These are phyloP conservation scores for Mamestra brassicae DNA, from an alignment of 2,888 invertebrate genomes.

Conservation along the genomic window DNA sequence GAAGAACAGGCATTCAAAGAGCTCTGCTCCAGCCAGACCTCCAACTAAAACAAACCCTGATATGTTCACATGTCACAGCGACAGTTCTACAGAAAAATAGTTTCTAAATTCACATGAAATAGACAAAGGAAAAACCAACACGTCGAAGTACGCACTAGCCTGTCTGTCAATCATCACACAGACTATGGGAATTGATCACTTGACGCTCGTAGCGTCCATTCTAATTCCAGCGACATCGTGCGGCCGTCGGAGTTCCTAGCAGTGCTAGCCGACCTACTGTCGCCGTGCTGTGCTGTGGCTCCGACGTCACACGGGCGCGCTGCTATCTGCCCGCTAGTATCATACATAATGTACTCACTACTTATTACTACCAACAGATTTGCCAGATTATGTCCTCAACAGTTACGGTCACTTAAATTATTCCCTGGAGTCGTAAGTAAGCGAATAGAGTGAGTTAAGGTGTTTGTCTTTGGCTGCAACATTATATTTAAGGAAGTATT, in stretches of 20 bases:
- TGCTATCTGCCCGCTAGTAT: background rate
- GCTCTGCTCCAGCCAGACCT: background rate
- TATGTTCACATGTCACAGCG: background rate
- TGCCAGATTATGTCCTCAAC: conserved; percentile 45
- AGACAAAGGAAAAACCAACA: conserved; percentile 38
- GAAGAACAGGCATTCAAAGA: background rate
- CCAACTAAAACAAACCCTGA: background rate
- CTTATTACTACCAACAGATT: conserved; percentile 42
- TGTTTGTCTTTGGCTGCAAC: background rate
- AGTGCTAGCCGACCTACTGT: conserved; percentile 29
- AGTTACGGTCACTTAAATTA: conserved; percentile 34
- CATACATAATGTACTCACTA: conserved; percentile 6
- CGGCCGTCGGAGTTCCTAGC: background rate
- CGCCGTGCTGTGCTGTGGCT: conserved; percentile 16
- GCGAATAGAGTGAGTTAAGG: conserved; percentile 23
- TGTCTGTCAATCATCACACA: conserved; percentile 56
- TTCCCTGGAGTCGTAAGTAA: conserved; percentile 32
- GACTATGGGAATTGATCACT: conserved; percentile 50
- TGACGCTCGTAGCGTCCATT: conserved; percentile 34
- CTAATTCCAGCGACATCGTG: conserved; percentile 32
- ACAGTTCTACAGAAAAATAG: conserved; percentile 37
- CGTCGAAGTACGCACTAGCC: conserved; percentile 46
- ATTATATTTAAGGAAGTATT: conserved; percentile 1
- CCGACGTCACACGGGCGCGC: background rate
- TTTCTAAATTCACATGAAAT: conserved; percentile 27